Evolutionary conservation across 2,888 invertebrate species (phyloP), one percentile per base, ranked within the genome.

Genomic region (Drosophila kambysellisi): DNA sequence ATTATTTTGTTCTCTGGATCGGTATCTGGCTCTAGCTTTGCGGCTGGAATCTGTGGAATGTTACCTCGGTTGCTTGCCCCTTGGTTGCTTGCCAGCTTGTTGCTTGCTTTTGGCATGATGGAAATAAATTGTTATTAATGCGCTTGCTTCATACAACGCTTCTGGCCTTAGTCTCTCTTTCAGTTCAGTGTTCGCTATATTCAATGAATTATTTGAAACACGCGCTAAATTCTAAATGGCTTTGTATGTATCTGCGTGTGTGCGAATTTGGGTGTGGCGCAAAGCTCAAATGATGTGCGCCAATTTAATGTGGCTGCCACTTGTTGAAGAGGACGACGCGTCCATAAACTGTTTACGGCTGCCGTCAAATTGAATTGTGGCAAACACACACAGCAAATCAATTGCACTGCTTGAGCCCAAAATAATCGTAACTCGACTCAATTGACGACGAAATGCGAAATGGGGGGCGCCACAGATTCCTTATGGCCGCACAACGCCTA

Each of bases 61-160:
- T 69, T 59, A 72, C 58, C 72, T 41, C 59, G 71, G 68, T 56
- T 64, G 48, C 57, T 41, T 35, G 52, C 50, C 53, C 51, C 43
- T n/a, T 35, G 8, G 39, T 12, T 39, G 32, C 20, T 57, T 37
- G 54, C 37, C 37, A 50, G 62, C 71, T 60, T 52, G 52, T 50
- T 51, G 56, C 65, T 68, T 32, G 53, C 56, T 57, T 64, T 51
- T 56, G 61, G 64, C 75, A 80, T 56, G 73, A 70, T 70, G 77
- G 76, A 88, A 83, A 85, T 83, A 86, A 86, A 86, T 88, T 86
- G 85, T 86, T 87, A 88, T 86, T 88, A 85, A 86, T 88, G 83
- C 66, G 72, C 71, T 76, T 65, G 79, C 67, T 60, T 54, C 61
- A 56, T 66, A 69, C 29, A 35, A 53, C 32, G 77, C 77, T 61